Base-by-base conservation (phyloP, 2,113 vertebrate genomes). In the Cranoglanis bouderius region DNA sequence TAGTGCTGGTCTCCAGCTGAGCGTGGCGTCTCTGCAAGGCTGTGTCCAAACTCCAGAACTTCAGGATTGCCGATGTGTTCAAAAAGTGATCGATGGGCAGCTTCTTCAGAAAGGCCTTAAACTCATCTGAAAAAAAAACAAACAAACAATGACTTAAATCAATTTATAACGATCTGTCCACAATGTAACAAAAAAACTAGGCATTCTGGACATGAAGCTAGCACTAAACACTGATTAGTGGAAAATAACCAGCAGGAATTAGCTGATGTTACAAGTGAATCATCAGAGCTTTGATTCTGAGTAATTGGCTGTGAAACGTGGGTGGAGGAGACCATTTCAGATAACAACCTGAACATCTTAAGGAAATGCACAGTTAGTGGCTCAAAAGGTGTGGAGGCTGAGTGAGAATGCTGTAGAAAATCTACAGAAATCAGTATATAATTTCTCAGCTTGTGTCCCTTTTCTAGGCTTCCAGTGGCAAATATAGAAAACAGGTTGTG, bases 31-130 rank as follows among this genome's bases (percentile, higher is more conserved):
- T 97, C 94, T 98, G 97, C 35, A 99, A 91, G 0, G 95, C 90
- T 49, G 93, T 59, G 88, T 99, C 98, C 90, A 95, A 93, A 8
- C 94, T 95, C 98, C 98, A 99, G 93, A 97, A 97, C 94, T 97
- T 98, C 82, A 97, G 96, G 87, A 99, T 94, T 78, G 94, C 93
- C 0, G 98, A 97, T 89, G 96, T 94, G 92, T 99, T 99, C 92
- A 99, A 92, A 93, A 98, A 99, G 46, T 92, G 96, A 92, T 99
- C 98, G 0, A 92, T 93, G 0, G 98, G 98, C 53, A 99, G 93
- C 74, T 95, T 96, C 92, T 97, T 98, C 93, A 98, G 94, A 90
- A 99, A 95, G 84, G 95, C 90, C 94, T 98, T 98, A 92, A 98
- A 98, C 91, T 99, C 98, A 92, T 98, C 98, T 99, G 94, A 0